These are phyloP conservation scores for Enoplosus armatus DNA, from an alignment of 2,797 vertebrate genomes.

Conservation along the genomic window DNA sequence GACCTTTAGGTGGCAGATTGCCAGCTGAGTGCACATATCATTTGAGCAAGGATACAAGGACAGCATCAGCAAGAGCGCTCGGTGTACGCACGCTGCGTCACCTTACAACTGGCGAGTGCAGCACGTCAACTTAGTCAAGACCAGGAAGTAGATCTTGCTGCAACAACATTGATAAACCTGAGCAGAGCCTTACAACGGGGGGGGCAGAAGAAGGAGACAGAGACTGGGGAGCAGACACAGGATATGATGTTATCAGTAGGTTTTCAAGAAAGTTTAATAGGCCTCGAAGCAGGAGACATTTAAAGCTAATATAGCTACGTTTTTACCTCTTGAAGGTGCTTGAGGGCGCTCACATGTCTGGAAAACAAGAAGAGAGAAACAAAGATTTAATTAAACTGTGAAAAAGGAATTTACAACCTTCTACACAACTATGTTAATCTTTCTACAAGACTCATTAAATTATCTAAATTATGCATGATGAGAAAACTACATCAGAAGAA, in stretches of 20 bases:
- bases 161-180: conserved; percentile 87
- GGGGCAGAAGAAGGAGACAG: conserved; percentile 61
- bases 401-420: conserved; percentile 36
- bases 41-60: conserved; percentile 33
- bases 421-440: conserved; percentile 31
- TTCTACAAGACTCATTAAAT: conserved; percentile 38
- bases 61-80: conserved; percentile 53
- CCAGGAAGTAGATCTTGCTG: conserved; percentile 84
- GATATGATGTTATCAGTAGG: conserved; percentile 65
- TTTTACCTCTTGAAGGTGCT: conserved; percentile 89
- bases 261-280: conserved; percentile 55
- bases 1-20: conserved; percentile 52
- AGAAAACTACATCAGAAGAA: conserved; percentile 52
- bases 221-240: conserved; percentile 70
- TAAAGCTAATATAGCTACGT: conserved; percentile 1
- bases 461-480: conserved; percentile 51
- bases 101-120: conserved; percentile 65
- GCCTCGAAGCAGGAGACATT: conserved; percentile 28
- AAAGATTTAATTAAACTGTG: conserved; percentile 20
- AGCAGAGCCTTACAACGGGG: conserved; percentile 44
- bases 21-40: conserved; percentile 23
- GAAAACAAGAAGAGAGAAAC: conserved; percentile 71
- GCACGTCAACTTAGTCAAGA: conserved; percentile 76
- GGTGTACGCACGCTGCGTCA: conserved; percentile 63
- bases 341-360: conserved; percentile 93